Percentiles rank a stretch among this genome's conserved stretches.
Evolutionary conservation across 2,797 vertebrate genomes (phyloP).

Genomic region (Protonibea diacanthus): DNA sequence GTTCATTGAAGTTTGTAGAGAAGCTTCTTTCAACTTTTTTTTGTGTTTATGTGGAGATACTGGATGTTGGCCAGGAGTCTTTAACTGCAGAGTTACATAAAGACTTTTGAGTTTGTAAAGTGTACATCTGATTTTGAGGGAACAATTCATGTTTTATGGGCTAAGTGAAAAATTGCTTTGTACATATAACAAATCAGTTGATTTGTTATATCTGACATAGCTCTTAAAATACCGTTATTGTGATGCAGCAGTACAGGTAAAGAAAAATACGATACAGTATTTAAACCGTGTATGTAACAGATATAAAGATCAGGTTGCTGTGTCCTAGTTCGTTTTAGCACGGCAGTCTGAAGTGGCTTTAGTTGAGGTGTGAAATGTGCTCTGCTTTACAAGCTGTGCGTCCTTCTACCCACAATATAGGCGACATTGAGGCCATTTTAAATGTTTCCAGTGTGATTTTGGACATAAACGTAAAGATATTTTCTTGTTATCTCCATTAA

Average conservation of each 20-base stretch:
- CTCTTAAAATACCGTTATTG: background rate
- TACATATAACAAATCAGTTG: background rate
- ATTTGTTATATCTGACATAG: too few relatives aligned
- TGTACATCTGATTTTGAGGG: background rate
- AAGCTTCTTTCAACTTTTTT: background rate
- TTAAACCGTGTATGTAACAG: background rate
- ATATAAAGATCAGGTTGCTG: background rate
- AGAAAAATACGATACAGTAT: background rate
- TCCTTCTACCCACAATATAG: background rate
- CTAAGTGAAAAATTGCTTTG: background rate
- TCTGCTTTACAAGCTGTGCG: conserved; percentile 20
- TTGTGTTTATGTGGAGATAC: background rate
- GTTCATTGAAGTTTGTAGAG: background rate
- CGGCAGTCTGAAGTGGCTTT: conserved; percentile 40
- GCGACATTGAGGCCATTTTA: background rate
- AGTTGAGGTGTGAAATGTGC: conserved; percentile 55
- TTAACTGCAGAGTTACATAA: background rate
- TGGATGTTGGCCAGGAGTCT: background rate
- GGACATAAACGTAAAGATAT: background rate
- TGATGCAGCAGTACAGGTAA: background rate
- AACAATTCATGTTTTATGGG: background rate
- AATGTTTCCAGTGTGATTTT: background rate
- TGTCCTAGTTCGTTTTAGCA: conserved; percentile 48
- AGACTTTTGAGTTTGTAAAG: background rate
- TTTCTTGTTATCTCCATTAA: background rate